Conservation (phyloP, 2,113 vertebrate species). For the Astur gentilis region DNA sequence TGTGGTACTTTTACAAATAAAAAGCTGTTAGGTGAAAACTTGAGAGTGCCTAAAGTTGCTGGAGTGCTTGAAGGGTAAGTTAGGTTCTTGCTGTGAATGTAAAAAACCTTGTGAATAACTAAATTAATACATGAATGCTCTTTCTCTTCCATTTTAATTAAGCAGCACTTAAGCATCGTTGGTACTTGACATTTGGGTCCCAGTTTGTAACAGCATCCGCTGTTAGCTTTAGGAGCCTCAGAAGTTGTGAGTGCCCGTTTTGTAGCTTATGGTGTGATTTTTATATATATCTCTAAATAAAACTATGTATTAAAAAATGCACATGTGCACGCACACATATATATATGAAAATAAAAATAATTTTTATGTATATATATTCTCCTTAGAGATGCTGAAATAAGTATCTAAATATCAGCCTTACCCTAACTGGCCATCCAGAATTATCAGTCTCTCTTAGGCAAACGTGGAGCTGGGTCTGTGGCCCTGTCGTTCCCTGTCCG, state of each 20-base stretch:
- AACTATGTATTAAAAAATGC: neutral
- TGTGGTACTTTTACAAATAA: neutral
- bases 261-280: neutral
- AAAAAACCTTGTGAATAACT: neutral
- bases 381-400: neutral
- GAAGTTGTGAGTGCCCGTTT: neutral
- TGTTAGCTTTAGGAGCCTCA: neutral
- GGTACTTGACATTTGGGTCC: constrained; percentile 34
- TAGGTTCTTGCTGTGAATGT: neutral
- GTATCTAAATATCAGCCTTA: neutral
- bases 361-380: neutral
- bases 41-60: neutral
- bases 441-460: neutral
- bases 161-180: neutral
- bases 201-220: neutral
- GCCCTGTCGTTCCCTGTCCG: accelerated
- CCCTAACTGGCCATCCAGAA: neutral
- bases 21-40: neutral
- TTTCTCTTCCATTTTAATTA: constrained; percentile 23
- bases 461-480: neutral
- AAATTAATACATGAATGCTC: neutral
- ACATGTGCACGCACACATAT: neutral
- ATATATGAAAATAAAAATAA: neutral
- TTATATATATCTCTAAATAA: neutral
- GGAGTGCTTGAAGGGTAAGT: neutral